Conservation (phyloP, 2,888 invertebrate species). For the Ceraclea dissimilis region DNA sequence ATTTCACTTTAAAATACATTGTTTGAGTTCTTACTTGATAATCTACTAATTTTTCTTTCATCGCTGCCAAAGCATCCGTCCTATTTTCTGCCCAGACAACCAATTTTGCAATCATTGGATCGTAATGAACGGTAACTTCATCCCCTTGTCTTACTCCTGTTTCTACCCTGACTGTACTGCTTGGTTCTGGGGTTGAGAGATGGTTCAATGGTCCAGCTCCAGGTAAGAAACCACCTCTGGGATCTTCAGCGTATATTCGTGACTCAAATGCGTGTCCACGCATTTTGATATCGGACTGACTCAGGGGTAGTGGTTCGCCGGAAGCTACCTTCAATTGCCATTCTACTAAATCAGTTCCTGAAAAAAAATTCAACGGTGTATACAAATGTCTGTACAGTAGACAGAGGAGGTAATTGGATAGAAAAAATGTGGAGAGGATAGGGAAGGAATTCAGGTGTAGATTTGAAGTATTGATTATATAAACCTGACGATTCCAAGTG, state of each 20-base stretch:
- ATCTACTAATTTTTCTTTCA: conserved; percentile 66
- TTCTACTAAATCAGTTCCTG: conserved; percentile 87
- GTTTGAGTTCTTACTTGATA: conserved; percentile 73
- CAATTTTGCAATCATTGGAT: conserved; percentile 99
- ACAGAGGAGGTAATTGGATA: too few relatives aligned
- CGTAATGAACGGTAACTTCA: conserved; percentile 96
- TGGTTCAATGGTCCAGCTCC: conserved; percentile 81
- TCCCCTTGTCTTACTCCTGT: conserved; percentile 85
- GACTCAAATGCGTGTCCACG: conserved; percentile 94
- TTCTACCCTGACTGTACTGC: conserved; percentile 72
- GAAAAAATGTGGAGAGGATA: too few relatives aligned
- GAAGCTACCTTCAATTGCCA: conserved; percentile 92
- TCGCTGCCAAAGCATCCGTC: conserved; percentile 68
- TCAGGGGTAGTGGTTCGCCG: conserved; percentile 75
- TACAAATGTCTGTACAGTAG: too few relatives aligned
- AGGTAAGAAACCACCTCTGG: conserved; percentile 79
- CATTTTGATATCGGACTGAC: conserved; percentile 69
- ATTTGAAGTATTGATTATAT: too few relatives aligned
- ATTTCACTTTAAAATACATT: too few relatives aligned
- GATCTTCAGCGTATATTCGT: conserved; percentile 91
- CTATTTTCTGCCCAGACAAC: conserved; percentile 91
- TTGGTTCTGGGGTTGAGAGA: conserved; percentile 61
- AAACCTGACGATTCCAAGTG: too few relatives aligned
- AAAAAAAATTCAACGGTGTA: background rate
- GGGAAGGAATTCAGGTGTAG: too few relatives aligned